phyloP scores from a whole-genome alignment of 2,888 invertebrate species.

The Lysandra bellargus region DNA sequence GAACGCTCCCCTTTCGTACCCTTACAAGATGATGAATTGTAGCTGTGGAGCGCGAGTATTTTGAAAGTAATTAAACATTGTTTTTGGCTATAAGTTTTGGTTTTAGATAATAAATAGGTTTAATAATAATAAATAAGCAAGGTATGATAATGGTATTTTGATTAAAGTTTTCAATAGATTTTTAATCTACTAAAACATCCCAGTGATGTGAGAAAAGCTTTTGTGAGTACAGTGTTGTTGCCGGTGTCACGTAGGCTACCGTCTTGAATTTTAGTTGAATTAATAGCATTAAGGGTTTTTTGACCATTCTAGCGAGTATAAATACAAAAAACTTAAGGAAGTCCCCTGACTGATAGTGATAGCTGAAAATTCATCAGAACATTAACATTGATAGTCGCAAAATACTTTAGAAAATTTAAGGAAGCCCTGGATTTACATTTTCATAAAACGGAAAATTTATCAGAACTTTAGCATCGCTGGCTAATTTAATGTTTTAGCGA shows the following conservation, averaged over 20 bases:
- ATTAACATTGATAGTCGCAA: too few relatives aligned
- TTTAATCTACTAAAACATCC: not conserved
- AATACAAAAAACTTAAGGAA: too few relatives aligned
- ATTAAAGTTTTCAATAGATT: not conserved
- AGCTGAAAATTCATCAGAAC: too few relatives aligned
- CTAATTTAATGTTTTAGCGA: too few relatives aligned
- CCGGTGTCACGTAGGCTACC: not conserved
- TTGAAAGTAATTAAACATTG: slow-evolving; percentile 26
- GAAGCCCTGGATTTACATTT: too few relatives aligned
- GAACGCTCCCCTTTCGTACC: not conserved
- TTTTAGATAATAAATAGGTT: not conserved
- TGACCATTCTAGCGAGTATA: too few relatives aligned
- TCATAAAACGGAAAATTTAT: too few relatives aligned
- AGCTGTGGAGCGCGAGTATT: not conserved
- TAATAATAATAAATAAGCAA: not conserved
- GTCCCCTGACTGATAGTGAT: too few relatives aligned
- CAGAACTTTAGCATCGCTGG: too few relatives aligned
- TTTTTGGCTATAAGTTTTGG: slow-evolving; percentile 3
- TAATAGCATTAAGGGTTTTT: too few relatives aligned
- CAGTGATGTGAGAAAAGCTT: not conserved
- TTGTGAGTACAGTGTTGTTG: not conserved
- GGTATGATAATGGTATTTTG: not conserved
- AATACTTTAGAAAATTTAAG: too few relatives aligned
- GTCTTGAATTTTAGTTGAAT: not conserved
- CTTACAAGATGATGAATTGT: not conserved